Base-by-base conservation (phyloP, 1,140 invertebrate genomes). In the Bathynomus jamesi region DNA sequence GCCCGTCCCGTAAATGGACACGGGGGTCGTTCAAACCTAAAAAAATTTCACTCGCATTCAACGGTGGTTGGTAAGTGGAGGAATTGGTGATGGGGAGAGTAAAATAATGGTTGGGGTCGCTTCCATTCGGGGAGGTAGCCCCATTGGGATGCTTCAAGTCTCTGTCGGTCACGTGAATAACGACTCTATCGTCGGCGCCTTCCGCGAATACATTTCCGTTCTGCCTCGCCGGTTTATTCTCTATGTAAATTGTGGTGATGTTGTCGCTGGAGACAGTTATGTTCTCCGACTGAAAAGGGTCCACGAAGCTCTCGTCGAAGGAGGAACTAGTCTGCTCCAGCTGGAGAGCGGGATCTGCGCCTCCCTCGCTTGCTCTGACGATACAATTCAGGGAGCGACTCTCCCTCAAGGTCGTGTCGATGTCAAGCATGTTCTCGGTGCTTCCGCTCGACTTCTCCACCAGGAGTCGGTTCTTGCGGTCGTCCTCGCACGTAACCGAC, bases 361-460 rank as follows among this genome's bases (percentile, higher is more conserved):
- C 64, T 21, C 67, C 69, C 8, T 90, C 89, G 78, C 89, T 88
- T 17, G 89, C 89, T 81, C 91, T 90, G 11, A 90, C 91, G 53
- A 93, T 92, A 28, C 90, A 85, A 80, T 93, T 91, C 27, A 93
- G 81, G 8, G 90, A 91, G 78, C 91, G 90, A 78, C 89, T 91
- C 82, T 92, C 90, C 7, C 90, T 83, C 24, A 92, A 82, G 3
- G 90, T 84, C 2, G 88, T 89, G 78, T 91, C 88, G 0, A 86
- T 85, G 11, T 78, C 74, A 28, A 76, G 60, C 71, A 78, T 73
- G 62, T 75, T 72, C 67, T 76, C 74, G 25, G 74, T 78, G 66
- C 74, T 76, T 28, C 76, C 66, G 46, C 24, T 27, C 0, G 53
- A 25, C 10, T 69, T 65, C 25, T 71, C 70, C n/a, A 65, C 68